Percentiles rank a stretch among this genome's conserved stretches.
Conservation (phyloP, 2,113 vertebrate species). For the Ginglymostoma cirratum region DNA sequence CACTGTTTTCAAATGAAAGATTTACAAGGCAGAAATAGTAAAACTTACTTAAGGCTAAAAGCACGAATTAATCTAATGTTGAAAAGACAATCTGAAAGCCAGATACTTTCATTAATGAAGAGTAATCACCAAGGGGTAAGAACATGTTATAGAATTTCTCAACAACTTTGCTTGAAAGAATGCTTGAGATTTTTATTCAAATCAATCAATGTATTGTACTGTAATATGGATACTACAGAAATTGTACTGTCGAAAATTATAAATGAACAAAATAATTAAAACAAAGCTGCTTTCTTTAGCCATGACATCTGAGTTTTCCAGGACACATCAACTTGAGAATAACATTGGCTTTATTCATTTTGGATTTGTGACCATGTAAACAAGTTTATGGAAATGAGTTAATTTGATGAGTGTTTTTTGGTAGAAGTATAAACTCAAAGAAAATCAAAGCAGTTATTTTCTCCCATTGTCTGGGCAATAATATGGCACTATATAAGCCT, state of each 20-base stretch:
- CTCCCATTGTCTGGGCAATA: neutral
- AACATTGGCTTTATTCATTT: neutral
- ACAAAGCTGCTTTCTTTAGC: neutral
- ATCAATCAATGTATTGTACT: neutral
- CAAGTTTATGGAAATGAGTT: neutral
- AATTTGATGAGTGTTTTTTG: neutral
- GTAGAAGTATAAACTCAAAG: neutral
- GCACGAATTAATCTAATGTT: neutral
- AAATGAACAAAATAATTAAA: neutral
- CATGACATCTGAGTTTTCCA: neutral
- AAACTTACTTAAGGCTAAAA: neutral
- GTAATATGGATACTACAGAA: neutral
- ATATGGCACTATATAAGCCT: neutral
- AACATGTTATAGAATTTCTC: neutral
- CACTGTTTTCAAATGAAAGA: neutral
- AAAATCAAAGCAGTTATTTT: neutral
- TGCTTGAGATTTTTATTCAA: neutral
- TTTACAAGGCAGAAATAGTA: neutral
- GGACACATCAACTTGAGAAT: neutral
- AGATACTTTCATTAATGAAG: neutral
- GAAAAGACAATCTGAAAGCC: neutral
- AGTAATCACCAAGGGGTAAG: neutral
- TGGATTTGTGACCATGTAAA: neutral
- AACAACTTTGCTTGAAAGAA: neutral
- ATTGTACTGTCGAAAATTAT: neutral